A percentile compares a stretch with the other conserved stretches of the same genome.
Evolutionary conservation across 2,888 invertebrate genomes (phyloP).

Genomic region (Eumacrocentrus americanus): DNA sequence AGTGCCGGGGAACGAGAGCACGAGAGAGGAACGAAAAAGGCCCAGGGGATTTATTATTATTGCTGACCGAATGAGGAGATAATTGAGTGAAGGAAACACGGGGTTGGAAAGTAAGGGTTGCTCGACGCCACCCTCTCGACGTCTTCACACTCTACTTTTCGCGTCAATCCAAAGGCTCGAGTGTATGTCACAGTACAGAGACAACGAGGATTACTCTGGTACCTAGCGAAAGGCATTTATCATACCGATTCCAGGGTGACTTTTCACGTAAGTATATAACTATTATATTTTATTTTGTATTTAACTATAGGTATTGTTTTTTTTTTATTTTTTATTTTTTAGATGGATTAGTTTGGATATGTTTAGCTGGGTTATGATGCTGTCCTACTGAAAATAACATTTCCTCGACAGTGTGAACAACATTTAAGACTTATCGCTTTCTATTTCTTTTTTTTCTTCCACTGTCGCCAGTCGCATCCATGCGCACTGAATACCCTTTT

Average conservation of each 20-base stretch:
- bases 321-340: no score
- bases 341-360: no score
- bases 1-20: not conserved
- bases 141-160: slow-evolving; percentile 13
- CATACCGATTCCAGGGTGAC: slow-evolving; percentile 35
- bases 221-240: slow-evolving; percentile 49
- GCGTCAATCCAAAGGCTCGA: slow-evolving; percentile 14
- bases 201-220: slow-evolving; percentile 50
- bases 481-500: no score
- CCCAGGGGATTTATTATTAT: not conserved
- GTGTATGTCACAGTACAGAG: slow-evolving; percentile 49
- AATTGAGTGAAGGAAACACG: not conserved
- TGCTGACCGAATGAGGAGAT: not conserved
- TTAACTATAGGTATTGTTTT: not conserved
- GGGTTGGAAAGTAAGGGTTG: slow-evolving; percentile 9
- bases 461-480: no score
- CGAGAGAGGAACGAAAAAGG: not conserved
- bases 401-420: slow-evolving; percentile 35
- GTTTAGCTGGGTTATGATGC: no score
- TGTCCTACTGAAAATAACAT: not conserved
- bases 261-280: slow-evolving; percentile 20
- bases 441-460: not conserved
- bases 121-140: slow-evolving; percentile 1
- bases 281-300: not conserved
- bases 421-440: not conserved